These are phyloP conservation scores for Sicus ferrugineus DNA, from an alignment of 2,888 invertebrate genomes.

Conservation along the genomic window DNA sequence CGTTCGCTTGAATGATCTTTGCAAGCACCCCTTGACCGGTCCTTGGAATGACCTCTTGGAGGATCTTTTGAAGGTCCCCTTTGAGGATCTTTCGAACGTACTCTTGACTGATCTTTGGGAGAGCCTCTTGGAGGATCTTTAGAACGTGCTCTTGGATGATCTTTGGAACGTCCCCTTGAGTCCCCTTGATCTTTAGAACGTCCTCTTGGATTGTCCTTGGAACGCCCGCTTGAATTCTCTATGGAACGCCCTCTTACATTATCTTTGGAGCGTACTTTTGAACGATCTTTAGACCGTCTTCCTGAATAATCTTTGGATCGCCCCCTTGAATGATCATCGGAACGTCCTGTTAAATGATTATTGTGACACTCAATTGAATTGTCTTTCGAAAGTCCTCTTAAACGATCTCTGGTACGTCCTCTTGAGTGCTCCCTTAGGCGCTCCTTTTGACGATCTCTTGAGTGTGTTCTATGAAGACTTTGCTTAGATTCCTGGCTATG, in stretches of 20 bases:
- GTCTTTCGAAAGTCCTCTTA: neutral
- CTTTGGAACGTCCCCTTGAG: neutral
- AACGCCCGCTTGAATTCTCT: neutral
- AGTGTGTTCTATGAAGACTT: slow-evolving; percentile 29
- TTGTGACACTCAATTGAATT: too few species aligned
- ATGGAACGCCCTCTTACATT: neutral
- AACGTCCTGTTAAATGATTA: neutral
- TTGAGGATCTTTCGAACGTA: slow-evolving; percentile 28
- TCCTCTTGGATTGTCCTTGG: neutral
- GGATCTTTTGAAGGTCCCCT: neutral
- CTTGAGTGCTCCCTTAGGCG: neutral
- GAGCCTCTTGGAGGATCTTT: neutral
- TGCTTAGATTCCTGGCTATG: slow-evolving; percentile 26
- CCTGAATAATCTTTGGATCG: neutral
- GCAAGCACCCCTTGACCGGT: neutral
- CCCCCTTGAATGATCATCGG: neutral
- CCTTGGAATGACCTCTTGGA: neutral
- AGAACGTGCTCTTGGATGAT: neutral
- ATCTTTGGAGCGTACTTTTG: slow-evolving; percentile 32
- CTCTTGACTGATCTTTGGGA: slow-evolving; percentile 22
- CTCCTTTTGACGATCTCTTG: slow-evolving; percentile 26
- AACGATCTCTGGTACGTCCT: neutral
- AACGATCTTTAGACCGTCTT: too few species aligned
- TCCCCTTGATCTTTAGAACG: neutral
- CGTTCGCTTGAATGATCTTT: neutral